Evolutionary conservation across 1,140 invertebrate genomes (phyloP), one percentile per base, ranked within the genome.

Genomic region (Branchinecta lynchi): DNA sequence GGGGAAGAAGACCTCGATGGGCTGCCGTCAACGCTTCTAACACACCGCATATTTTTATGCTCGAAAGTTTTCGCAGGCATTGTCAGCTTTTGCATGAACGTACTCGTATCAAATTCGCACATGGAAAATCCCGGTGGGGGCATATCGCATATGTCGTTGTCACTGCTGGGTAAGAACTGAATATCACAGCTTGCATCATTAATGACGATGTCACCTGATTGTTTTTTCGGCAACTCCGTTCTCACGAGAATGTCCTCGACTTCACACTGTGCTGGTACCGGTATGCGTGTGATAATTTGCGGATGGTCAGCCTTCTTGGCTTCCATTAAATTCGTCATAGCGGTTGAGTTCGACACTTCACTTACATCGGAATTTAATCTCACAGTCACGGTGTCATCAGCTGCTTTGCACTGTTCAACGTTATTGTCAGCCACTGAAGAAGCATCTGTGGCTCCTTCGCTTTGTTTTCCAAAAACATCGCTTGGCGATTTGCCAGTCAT

Each of bases 261-360:
- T 60, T 60, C 51, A 60, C 51, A 60, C 17, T 60, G 12, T 60
- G 51, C 17, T 12, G 51, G 51, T 60, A 60, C 17, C 12, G 51
- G 17, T 60, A 60, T 60, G 51, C 51, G 51, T 60, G 51, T 15
- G 51, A 60, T 60, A 15, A 60, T 60, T 60, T 60, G 51, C 51
- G 51, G 51, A 60, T 60, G 51, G 51, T 60, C 51, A 60, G 51
- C 17, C 17, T 60, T 60, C 6, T 60, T 20, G 51, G 51, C 51
- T 60, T 15, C 17, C 12, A 15, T 60, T 15, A 60, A 60, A 6
- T 60, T 60, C 12, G 12, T 60, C 51, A 60, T 6, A 60, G 51
- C 51, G 51, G 12, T 20, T 12, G 51, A 60, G 12, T 60, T 60
- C 17, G 17, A 15, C 17, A 3, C 17, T 60, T 60, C 51, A 15